Evolutionary conservation across 92 coral and sea anemone genomes (phyloP).

Genomic region (Parazoanthus atlanticus): DNA sequence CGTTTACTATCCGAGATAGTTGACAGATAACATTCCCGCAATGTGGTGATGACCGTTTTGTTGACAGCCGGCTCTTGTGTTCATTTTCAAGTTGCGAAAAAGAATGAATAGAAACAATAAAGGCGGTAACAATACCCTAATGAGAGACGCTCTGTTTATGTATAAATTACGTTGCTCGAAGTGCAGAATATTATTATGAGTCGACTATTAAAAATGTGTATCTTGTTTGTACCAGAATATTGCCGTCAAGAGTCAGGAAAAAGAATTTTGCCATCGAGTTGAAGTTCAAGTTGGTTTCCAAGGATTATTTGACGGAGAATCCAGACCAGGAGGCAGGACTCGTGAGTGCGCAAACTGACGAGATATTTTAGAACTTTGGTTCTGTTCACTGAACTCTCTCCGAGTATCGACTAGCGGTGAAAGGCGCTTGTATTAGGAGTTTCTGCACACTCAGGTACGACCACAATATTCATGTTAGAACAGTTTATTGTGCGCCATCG

Average conservation of each 20-base stretch:
- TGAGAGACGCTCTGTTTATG: background rate
- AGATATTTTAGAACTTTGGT: background rate
- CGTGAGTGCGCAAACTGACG: constrained; percentile 2
- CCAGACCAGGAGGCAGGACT: constrained; percentile 2
- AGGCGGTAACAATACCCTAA: background rate
- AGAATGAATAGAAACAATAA: background rate
- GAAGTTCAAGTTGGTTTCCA: background rate
- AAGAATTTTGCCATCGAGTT: background rate
- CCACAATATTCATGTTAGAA: too few relatives aligned
- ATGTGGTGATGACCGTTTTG: background rate
- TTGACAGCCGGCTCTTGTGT: background rate
- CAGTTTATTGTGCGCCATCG: too few relatives aligned
- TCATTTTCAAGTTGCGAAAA: background rate
- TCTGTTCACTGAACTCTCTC: background rate
- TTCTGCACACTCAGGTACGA: background rate
- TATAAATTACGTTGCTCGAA: background rate
- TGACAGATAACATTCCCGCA: background rate
- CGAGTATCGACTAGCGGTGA: background rate
- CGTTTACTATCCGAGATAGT: background rate
- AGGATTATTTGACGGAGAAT: background rate
- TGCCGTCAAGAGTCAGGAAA: background rate
- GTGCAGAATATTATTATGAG: background rate
- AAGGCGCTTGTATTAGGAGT: background rate
- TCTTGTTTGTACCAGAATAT: background rate
- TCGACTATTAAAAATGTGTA: background rate